Evolutionary conservation across 2,113 vertebrate species (phyloP), one percentile per base, ranked within the genome.

Genomic region (Lepus europaeus): DNA sequence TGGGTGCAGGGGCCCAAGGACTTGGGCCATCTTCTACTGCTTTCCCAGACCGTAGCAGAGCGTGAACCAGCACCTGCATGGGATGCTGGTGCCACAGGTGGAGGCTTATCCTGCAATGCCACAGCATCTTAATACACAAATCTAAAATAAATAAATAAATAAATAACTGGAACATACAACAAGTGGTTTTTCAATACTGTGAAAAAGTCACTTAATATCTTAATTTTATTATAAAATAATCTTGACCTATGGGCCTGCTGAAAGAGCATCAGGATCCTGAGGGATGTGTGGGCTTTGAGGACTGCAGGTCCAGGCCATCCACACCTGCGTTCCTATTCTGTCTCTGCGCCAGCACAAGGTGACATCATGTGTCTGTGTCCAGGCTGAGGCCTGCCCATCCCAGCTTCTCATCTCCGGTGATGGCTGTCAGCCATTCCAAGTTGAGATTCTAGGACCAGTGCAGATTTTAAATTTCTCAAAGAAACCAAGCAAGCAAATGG

Each of bases 381-480:
- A 63, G 16, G 22, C 45, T 36, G 73, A 53, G 36, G 2, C 31
- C 36, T 66, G 61, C 31, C 5, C 31, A 83, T 31, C 20, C 23
- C 51, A 64, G 11, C 36, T 2, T 63, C 82, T 73, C 22, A 77
- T 63, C 59, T 77, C 69, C n/a, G 0, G 11, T 22, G 14, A 93
- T 27, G 76, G 82, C 79, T n/a, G 33, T 22, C 22, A 56, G 63
- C 29, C 17, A 51, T 63, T 90, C 64, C 81, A 59, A 59, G 56
- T 59, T 16, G 56, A 16, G 56, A 59, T 59, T 59, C 56, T 59
- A 59, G 13, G 13, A 59, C 56, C 56, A 59, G 19, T 59, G 49
- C 91, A 87, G 49, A 82, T 81, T 84, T 53, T 61, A 51, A 94
- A 91, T 66, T 74, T 27, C 6, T 83, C 70, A 31, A 29, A 96